Percentiles rank a stretch among this genome's conserved stretches.
Conservation (phyloP, 2,888 invertebrate genomes). For the Subacronicta megacephala region DNA sequence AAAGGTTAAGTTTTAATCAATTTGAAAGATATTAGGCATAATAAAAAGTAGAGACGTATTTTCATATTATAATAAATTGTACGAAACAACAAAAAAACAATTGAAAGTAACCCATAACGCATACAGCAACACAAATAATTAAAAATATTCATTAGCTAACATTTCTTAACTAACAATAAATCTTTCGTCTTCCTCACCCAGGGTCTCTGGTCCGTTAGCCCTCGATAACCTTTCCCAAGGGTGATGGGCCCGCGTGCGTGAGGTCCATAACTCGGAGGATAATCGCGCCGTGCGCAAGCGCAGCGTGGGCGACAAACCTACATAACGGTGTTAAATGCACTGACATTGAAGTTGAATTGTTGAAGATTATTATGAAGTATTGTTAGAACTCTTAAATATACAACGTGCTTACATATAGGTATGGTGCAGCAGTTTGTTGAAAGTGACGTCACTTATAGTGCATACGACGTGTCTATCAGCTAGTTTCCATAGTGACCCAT, state of each 20-base stretch:
- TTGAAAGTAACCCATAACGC: no score
- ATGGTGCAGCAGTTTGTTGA: no score
- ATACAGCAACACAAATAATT: not conserved
- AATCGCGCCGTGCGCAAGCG: conserved; percentile 57
- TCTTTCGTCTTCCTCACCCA: conserved; percentile 2
- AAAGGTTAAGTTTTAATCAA: no score
- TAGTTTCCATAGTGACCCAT: no score
- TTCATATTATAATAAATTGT: no score
- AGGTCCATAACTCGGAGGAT: conserved; percentile 68
- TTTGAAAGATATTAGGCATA: no score
- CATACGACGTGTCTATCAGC: no score
- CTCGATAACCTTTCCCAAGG: conserved; percentile 54
- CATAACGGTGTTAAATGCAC: conserved; percentile 62
- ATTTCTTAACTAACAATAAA: conserved; percentile 7
- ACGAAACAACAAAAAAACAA: no score
- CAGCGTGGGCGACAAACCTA: conserved; percentile 67
- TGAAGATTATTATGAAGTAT: conserved; percentile 26
- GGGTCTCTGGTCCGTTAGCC: conserved; percentile 22
- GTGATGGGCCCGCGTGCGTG: conserved; percentile 60
- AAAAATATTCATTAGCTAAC: not conserved
- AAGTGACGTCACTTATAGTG: no score
- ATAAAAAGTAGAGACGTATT: no score
- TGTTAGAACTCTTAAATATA: no score
- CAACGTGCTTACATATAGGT: no score
- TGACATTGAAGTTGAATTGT: conserved; percentile 45